Percentiles rank a stretch among this genome's conserved stretches.
Evolutionary conservation across 2,113 vertebrate species (phyloP).

Genomic region (Hemiscyllium ocellatum): DNA sequence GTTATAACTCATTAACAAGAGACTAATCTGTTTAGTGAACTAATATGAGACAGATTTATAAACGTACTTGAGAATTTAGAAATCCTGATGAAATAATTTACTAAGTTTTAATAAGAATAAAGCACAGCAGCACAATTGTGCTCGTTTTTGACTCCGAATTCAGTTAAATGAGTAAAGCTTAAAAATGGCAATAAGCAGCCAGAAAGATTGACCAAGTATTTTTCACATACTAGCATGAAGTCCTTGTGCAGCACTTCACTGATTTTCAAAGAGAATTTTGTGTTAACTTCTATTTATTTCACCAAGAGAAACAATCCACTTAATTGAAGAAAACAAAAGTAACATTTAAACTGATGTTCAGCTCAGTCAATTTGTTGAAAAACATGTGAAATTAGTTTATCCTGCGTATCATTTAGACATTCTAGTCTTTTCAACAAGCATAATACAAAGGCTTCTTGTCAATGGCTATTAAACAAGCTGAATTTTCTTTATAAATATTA

Average conservation of each 20-base stretch:
- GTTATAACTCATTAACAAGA: background rate
- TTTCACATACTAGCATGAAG: background rate
- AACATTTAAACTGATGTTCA: background rate
- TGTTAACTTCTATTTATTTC: background rate
- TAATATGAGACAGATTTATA: background rate
- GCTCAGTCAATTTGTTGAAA: background rate
- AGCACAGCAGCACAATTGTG: no score
- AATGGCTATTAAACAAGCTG: background rate
- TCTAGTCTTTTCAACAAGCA: background rate
- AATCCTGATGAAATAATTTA: background rate
- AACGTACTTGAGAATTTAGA: background rate
- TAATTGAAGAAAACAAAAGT: background rate
- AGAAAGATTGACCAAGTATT: background rate
- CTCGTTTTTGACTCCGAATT: background rate
- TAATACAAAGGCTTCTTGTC: background rate
- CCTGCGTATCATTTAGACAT: background rate
- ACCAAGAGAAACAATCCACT: background rate
- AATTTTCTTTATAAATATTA: background rate
- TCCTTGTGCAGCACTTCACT: background rate
- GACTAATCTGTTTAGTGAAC: background rate
- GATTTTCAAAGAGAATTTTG: no score
- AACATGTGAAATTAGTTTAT: background rate
- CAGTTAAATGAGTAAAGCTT: background rate
- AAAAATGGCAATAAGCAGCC: background rate
- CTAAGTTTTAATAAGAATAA: no score